Percentiles rank a stretch among this genome's conserved stretches.
These are phyloP conservation scores for Lagodon rhomboides DNA, from an alignment of 2,797 vertebrate species.

Conservation along the genomic window DNA sequence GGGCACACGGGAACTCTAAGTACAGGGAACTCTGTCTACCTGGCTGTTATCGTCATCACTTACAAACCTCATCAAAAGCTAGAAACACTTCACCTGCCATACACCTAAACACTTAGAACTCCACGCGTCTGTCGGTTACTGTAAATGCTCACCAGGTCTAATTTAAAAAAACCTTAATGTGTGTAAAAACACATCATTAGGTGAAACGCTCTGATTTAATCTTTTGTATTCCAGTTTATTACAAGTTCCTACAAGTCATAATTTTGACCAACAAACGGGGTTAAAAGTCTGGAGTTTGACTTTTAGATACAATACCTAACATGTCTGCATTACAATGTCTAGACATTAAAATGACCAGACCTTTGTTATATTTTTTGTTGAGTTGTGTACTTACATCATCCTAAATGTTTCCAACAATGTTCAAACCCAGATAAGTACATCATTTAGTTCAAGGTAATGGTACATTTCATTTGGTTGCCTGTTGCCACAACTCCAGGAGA, in stretches of 20 bases:
- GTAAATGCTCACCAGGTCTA: conserved; percentile 2
- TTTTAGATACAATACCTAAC: no score
- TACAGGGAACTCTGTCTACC: conserved; percentile 50
- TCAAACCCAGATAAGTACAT: no score
- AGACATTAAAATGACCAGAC: no score
- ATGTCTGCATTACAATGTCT: no score
- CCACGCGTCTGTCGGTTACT: neutral
- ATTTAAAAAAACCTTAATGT: neutral
- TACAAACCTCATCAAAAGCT: conserved; percentile 40
- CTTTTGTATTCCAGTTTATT: neutral
- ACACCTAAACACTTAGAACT: neutral
- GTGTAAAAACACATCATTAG: neutral
- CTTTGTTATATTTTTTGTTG: no score
- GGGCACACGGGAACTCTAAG: conserved; percentile 55
- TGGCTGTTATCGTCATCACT: conserved; percentile 60
- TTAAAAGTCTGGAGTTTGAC: no score
- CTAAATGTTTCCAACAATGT: no score
- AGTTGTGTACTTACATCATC: no score
- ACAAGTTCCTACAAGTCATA: neutral
- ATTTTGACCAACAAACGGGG: neutral
- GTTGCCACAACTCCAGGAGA: no score
- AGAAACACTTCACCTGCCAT: conserved; percentile 34
- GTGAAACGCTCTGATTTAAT: neutral
- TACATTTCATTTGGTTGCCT: no score
- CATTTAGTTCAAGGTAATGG: no score